These are phyloP conservation scores for Hypena proboscidalis DNA, from an alignment of 2,888 invertebrate genomes.

Conservation along the genomic window DNA sequence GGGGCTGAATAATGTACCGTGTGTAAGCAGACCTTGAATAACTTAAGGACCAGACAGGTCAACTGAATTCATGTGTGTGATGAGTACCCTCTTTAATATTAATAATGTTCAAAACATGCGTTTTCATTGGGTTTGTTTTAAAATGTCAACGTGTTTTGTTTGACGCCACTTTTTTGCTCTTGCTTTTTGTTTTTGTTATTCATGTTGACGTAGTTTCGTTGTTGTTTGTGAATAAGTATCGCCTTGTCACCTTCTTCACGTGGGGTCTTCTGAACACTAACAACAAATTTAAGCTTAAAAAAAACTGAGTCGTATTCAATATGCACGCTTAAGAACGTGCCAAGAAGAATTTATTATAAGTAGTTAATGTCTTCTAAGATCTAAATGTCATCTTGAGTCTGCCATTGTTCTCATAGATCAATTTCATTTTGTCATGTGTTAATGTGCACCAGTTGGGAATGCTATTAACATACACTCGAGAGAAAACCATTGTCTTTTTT, in stretches of 20 bases:
- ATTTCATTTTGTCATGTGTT: constrained; percentile 35
- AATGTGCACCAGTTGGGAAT: constrained; percentile 14
- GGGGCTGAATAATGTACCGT: constrained; percentile 36
- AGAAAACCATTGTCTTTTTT: constrained; percentile 8
- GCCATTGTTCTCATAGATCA: constrained; percentile 22
- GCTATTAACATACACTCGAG: constrained; percentile 26
- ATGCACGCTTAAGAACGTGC: constrained; percentile 11
- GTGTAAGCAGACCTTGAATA: constrained; percentile 51
- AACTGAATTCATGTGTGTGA: constrained; percentile 61
- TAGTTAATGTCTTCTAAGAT: constrained; percentile 15
- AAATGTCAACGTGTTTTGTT: constrained; percentile 30
- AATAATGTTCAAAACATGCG: constrained; percentile 41
- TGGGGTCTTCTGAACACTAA: not conserved
- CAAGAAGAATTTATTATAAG: constrained; percentile 11
- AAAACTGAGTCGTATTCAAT: constrained; percentile 5
- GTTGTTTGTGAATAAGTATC: constrained; percentile 1
- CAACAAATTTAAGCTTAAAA: not conserved
- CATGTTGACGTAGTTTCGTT: constrained; percentile 5
- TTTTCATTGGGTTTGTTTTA: constrained; percentile 28
- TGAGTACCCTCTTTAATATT: constrained; percentile 61
- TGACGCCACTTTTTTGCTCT: constrained; percentile 16
- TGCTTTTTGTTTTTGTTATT: constrained; percentile 13
- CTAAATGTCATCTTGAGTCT: constrained; percentile 8
- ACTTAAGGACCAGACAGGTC: constrained; percentile 55
- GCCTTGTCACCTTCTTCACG: constrained; percentile 1